Base-by-base conservation (phyloP, 1,140 invertebrate genomes). In the Drosophila albomicans region DNA sequence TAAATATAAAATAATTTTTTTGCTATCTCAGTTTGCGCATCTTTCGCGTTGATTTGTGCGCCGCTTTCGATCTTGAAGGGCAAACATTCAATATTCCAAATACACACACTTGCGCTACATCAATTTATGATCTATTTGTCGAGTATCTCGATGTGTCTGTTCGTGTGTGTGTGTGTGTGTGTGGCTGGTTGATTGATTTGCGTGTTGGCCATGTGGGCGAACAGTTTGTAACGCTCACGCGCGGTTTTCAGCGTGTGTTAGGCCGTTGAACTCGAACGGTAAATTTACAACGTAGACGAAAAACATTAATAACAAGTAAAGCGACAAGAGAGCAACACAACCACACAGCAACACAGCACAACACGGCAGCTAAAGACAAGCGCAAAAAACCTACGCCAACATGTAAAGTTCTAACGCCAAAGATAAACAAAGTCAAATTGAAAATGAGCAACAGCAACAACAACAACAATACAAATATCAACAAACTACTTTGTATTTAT, bases 401-500 rank as follows among this genome's bases (percentile, higher is more conserved):
- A 90, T 89, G 85, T 89, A 89, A 89, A 90, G 85, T 89, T 89
- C 85, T 89, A 89, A 90, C 49, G 78, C 71, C 63, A 89, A 89
- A 89, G 86, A 85, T 89, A 89, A 89, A 89, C 81, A 88, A 88
- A 82, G 48, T 66, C 77, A 79, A 79, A 82, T 77, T 79, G 61
- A 81, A 81, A 81, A 85, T 68, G 61, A 87, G 65, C 78, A 72
- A 70, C 68, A 75, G 63, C 72, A 71, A 63, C 41, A 51, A 45
- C 32, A 61, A 46, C 54, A 84, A 75, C 74, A 82, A 71, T 59
- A 56, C 69, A 88, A 88, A 85, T 89, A 89, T 89, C 85, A 88
- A 89, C 85, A 88, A 88, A 88, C 82, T 87, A 87, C 84, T 87
- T 87, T 87, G 82, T 87, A 87, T 87, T 88, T 88, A 88, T 88